phyloP scores from a whole-genome alignment of 2,888 invertebrate species.

The Barypeithes pellucidus region DNA sequence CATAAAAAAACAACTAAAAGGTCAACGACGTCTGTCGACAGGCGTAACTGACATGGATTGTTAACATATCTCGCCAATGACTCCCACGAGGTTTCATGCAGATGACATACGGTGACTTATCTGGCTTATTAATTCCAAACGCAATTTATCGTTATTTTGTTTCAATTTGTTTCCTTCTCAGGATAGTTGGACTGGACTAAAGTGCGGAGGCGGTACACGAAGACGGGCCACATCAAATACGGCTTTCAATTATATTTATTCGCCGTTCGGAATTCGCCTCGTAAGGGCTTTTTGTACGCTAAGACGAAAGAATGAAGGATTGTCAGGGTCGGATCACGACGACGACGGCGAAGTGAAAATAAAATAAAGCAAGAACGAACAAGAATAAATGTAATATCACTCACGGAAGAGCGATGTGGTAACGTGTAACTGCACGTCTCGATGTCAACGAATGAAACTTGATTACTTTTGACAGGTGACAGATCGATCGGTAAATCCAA shows the following conservation, averaged over 20 bases:
- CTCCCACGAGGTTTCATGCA: too few species aligned
- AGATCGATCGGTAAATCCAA: constrained; percentile 11
- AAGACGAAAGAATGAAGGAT: constrained; percentile 14
- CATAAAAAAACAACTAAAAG: too few species aligned
- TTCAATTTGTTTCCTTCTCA: too few species aligned
- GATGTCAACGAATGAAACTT: constrained; percentile 6
- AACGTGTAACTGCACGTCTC: constrained; percentile 1
- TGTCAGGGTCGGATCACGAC: constrained; percentile 20
- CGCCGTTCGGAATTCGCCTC: constrained; percentile 53
- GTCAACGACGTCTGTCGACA: too few species aligned
- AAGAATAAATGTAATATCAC: constrained; percentile 1
- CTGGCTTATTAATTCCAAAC: too few species aligned
- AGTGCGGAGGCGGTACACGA: constrained; percentile 16
- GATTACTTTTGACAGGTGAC: constrained; percentile 11
- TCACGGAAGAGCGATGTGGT: not conserved
- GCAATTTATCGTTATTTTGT: too few species aligned
- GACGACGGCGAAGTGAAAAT: not conserved
- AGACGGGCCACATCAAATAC: constrained; percentile 52
- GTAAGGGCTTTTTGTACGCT: constrained; percentile 55
- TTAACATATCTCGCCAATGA: too few species aligned
- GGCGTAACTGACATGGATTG: too few species aligned
- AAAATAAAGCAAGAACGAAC: not conserved
- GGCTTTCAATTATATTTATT: constrained; percentile 60
- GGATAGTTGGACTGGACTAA: too few species aligned
- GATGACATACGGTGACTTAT: too few species aligned